Evolutionary conservation across 64 coral and sea anemone genomes (phyloP).

Genomic region (Montipora foliosa): DNA sequence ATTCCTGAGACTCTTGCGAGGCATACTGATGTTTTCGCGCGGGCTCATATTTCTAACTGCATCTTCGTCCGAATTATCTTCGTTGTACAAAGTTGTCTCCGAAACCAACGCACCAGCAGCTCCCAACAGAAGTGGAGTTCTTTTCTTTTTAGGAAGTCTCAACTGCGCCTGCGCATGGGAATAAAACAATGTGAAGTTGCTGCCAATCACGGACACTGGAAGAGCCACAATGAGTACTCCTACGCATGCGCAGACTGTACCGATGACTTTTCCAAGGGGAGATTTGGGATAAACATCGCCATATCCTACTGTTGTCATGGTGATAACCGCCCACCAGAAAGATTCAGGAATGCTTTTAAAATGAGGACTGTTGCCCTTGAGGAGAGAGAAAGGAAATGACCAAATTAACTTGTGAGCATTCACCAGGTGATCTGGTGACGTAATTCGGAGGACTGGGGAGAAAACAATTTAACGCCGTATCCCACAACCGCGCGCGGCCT

Average conservation of each 20-base stretch:
- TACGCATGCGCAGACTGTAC: constrained; percentile 94
- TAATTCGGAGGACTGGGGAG: too few species aligned
- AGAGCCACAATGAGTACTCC: constrained; percentile 96
- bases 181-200: constrained; percentile 98
- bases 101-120: constrained; percentile 95
- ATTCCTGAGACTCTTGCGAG: constrained; percentile 72
- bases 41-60: constrained; percentile 2
- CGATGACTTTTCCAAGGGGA: constrained; percentile 76
- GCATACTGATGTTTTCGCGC: constrained; percentile 17
- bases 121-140: constrained; percentile 88
- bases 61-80: constrained; percentile 46
- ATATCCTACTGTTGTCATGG: constrained; percentile 99
- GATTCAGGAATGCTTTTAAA: constrained; percentile 89
- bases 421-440: too few species aligned
- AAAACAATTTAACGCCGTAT: too few species aligned
- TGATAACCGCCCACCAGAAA: constrained; percentile 99
- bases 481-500: too few species aligned
- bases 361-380: background rate
- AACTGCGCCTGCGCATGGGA: constrained; percentile 98
- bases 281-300: constrained; percentile 91
- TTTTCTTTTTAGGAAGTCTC: constrained; percentile 95
- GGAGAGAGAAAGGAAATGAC: background rate
- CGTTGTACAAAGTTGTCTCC: constrained; percentile 76
- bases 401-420: background rate
- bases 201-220: constrained; percentile 98